phyloP scores from a whole-genome alignment of 2,113 vertebrate genomes.

The Ptychochromis oligacanthus region DNA sequence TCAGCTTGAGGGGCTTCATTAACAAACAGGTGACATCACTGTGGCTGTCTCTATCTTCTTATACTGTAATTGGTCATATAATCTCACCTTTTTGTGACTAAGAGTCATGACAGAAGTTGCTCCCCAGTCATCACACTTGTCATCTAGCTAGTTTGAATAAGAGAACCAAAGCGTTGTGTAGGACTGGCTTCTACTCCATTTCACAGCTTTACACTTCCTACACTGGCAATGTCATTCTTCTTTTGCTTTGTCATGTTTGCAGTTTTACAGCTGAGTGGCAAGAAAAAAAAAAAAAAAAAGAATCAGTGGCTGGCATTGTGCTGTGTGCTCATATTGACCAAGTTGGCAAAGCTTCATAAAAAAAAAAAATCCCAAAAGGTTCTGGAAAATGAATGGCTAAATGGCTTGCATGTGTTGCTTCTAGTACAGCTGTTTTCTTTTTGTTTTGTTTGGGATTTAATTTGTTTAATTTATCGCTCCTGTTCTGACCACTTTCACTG shows the following conservation, averaged over 20 bases:
- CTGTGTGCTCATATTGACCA: too few species aligned
- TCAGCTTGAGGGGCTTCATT: too few species aligned
- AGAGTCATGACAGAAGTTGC: not conserved
- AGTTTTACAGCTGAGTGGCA: too few species aligned
- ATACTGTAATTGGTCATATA: too few species aligned
- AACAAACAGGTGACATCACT: too few species aligned
- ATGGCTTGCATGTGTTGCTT: too few species aligned
- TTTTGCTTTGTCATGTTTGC: not conserved
- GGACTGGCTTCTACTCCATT: not conserved
- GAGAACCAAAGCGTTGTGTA: not conserved
- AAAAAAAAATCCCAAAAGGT: not conserved
- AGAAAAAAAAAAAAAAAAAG: too few species aligned
- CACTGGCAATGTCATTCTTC: fast-evolving
- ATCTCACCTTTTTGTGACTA: not conserved
- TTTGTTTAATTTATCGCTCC: not conserved
- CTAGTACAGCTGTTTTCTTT: not conserved
- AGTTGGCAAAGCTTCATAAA: too few species aligned
- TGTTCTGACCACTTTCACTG: not conserved
- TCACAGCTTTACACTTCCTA: not conserved
- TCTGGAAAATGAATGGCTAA: not conserved
- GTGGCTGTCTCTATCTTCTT: too few species aligned
- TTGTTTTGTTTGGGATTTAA: too few species aligned
- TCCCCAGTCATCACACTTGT: not conserved
- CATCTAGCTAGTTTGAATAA: not conserved
- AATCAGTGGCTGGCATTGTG: too few species aligned